Percentiles rank a stretch among this genome's conserved stretches.
Evolutionary conservation across 2,797 vertebrate species (phyloP).

Genomic region (Garrulus glandarius): DNA sequence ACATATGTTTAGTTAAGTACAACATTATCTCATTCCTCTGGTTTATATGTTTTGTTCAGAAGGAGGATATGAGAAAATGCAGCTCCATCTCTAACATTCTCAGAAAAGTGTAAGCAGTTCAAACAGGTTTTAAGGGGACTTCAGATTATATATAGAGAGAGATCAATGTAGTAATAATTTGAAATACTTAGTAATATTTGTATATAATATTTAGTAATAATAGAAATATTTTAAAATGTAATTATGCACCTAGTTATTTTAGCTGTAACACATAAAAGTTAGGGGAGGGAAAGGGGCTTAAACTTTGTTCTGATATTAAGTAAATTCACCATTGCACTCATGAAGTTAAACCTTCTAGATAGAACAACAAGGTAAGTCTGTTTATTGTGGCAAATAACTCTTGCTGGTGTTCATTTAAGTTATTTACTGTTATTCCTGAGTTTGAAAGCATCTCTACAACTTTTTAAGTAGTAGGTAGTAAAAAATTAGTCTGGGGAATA

Average conservation of each 20-base stretch:
- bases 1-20: not conserved
- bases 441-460: not conserved
- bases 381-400: not conserved
- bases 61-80: not conserved
- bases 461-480: not conserved
- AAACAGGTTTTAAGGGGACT: not conserved
- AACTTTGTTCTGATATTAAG: not conserved
- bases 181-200: not conserved
- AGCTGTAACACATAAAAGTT: not conserved
- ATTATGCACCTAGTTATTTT: not conserved
- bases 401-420: not conserved
- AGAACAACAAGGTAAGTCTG: conserved; percentile 29
- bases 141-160: not conserved
- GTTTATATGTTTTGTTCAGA: not conserved
- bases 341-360: not conserved
- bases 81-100: not conserved
- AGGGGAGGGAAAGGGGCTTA: not conserved
- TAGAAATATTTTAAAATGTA: not conserved
- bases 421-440: not conserved
- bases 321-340: not conserved
- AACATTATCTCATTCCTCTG: not conserved
- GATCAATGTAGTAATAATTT: not conserved
- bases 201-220: not conserved
- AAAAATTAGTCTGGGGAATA: not conserved
- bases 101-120: not conserved